phyloP scores from a whole-genome alignment of 1,140 invertebrate species.

The Halyomorpha halys region DNA sequence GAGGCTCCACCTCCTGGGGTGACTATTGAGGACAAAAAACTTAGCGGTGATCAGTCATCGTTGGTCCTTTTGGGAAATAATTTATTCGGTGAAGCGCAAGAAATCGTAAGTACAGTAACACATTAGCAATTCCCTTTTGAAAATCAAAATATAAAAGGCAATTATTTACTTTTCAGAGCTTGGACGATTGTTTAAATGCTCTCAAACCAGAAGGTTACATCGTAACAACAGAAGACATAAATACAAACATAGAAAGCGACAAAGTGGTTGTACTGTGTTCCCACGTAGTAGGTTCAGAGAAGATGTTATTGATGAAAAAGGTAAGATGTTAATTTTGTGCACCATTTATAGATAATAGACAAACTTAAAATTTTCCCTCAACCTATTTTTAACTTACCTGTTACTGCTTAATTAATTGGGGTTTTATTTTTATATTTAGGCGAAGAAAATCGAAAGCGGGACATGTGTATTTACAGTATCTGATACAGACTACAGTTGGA shows the following conservation, averaged over 20 bases:
- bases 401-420: not conserved
- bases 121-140: not conserved
- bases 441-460: not conserved
- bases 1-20: constrained; percentile 41
- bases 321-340: constrained; percentile 19
- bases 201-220: constrained; percentile 41
- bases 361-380: not conserved
- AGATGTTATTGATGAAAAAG: constrained; percentile 28
- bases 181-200: constrained; percentile 33
- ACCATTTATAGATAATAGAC: not conserved
- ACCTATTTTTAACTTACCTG: not conserved
- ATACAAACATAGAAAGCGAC: constrained; percentile 26
- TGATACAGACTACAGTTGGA: constrained; percentile 42
- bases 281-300: constrained; percentile 23
- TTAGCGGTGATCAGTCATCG: constrained; percentile 44
- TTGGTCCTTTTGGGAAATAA: constrained; percentile 41
- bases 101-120: constrained; percentile 1
- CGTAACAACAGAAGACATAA: constrained; percentile 37
- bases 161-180: constrained; percentile 20
- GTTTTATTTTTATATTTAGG: not conserved
- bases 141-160: not conserved
- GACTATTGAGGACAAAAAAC: constrained; percentile 48
- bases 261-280: constrained; percentile 16
- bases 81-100: not conserved
- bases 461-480: constrained; percentile 31